These are phyloP conservation scores for Grapholita molesta DNA, from an alignment of 1,140 invertebrate genomes.

Conservation along the genomic window DNA sequence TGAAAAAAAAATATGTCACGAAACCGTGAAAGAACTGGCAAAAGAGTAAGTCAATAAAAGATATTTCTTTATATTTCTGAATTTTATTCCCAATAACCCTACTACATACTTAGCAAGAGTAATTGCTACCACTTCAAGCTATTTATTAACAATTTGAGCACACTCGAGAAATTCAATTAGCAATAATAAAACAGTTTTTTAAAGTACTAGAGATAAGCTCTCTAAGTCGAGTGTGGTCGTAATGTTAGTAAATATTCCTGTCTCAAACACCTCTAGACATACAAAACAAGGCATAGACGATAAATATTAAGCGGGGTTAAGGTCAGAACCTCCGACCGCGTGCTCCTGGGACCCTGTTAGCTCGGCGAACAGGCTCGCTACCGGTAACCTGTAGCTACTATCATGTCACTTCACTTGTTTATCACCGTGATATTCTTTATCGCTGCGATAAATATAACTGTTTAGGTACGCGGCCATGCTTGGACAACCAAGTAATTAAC, in stretches of 20 bases:
- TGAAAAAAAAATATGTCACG: slow-evolving; percentile 70
- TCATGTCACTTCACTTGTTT: background rate
- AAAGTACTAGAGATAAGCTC: background rate
- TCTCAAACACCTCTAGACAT: background rate
- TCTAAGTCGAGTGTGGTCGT: background rate
- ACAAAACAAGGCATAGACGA: background rate
- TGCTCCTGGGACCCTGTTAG: background rate
- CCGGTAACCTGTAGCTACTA: background rate
- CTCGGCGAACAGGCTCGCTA: background rate
- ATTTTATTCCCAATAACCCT: slow-evolving; percentile 48
- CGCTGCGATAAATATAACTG: background rate
- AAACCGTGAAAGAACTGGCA: slow-evolving; percentile 54
- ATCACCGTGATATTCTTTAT: background rate
- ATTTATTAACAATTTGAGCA: background rate
- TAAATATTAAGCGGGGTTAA: background rate
- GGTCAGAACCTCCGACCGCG: background rate
- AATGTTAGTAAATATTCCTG: background rate
- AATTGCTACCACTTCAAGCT: background rate
- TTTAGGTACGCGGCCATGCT: background rate
- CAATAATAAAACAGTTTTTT: background rate
- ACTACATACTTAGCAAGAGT: background rate
- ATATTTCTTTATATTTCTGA: slow-evolving; percentile 61
- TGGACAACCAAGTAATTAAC: background rate
- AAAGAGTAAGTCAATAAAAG: slow-evolving; percentile 68
- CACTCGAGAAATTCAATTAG: background rate